Evolutionary conservation across 2,888 invertebrate species (phyloP).

Genomic region (Plagodis pulveraria): DNA sequence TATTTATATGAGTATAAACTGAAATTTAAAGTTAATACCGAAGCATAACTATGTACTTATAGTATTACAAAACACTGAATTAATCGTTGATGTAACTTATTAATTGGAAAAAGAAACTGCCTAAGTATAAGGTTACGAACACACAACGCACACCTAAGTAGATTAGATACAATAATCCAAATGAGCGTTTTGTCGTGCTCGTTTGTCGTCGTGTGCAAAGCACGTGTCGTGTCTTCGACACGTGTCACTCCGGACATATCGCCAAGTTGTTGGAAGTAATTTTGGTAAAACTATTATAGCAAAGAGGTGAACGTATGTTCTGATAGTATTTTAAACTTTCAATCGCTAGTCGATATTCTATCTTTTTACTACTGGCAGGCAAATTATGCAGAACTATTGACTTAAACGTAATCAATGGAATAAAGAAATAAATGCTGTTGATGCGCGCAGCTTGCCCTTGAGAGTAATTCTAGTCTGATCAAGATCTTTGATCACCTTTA

Average conservation of each 20-base stretch:
- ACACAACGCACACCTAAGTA: slow-evolving; percentile 60
- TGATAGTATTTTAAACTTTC: neutral
- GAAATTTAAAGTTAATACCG: no score
- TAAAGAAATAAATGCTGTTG: no score
- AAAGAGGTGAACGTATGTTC: neutral
- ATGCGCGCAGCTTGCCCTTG: no score
- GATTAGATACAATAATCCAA: slow-evolving; percentile 71
- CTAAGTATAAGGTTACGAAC: slow-evolving; percentile 46
- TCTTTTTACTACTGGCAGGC: no score
- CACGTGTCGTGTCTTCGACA: slow-evolving; percentile 60
- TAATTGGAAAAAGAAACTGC: slow-evolving; percentile 1
- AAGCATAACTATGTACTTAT: no score
- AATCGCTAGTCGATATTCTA: no score
- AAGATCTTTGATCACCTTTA: no score
- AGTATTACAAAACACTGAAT: no score
- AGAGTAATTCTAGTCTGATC: no score
- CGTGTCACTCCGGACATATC: slow-evolving; percentile 38
- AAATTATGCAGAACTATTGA: no score
- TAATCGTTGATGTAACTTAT: neutral
- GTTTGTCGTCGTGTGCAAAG: slow-evolving; percentile 70
- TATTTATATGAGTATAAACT: no score
- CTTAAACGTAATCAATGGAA: no score
- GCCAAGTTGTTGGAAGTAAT: neutral
- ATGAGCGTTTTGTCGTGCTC: slow-evolving; percentile 66
- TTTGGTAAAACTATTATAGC: neutral